phyloP scores from a whole-genome alignment of 2,113 vertebrate species.

The Centrocercus urophasianus region DNA sequence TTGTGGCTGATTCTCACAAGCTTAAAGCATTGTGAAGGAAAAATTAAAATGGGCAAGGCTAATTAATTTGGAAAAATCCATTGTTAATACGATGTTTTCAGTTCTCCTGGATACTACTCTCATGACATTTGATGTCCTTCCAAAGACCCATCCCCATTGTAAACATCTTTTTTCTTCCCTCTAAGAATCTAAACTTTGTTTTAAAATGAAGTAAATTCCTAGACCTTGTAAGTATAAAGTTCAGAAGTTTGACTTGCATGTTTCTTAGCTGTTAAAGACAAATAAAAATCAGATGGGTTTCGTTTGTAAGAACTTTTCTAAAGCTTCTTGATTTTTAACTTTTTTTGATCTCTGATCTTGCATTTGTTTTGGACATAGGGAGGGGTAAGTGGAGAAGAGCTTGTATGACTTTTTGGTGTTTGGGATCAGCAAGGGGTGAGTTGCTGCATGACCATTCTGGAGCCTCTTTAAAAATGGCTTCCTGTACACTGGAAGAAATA shows the following conservation, averaged over 20 bases:
- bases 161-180: constrained; percentile 34
- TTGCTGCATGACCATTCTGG: not conserved
- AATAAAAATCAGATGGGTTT: not conserved
- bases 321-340: not conserved
- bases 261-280: not conserved
- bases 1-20: constrained; percentile 55
- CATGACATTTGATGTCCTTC: constrained; percentile 60
- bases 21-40: constrained; percentile 54
- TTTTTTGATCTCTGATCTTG: not conserved
- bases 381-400: not conserved
- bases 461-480: not conserved
- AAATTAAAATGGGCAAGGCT: constrained; percentile 58
- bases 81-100: constrained; percentile 54
- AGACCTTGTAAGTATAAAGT: not conserved
- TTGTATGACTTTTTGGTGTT: not conserved
- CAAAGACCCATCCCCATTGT: constrained; percentile 45
- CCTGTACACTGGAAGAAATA: not conserved
- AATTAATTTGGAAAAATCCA: constrained; percentile 70
- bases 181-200: not conserved
- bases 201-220: not conserved
- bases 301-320: not conserved
- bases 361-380: not conserved
- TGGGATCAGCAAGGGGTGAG: not conserved
- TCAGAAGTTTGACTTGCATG: not conserved
- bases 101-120: constrained; percentile 48